These are phyloP conservation scores for Neoitamus cyanurus DNA, from an alignment of 2,888 invertebrate species.

Conservation along the genomic window DNA sequence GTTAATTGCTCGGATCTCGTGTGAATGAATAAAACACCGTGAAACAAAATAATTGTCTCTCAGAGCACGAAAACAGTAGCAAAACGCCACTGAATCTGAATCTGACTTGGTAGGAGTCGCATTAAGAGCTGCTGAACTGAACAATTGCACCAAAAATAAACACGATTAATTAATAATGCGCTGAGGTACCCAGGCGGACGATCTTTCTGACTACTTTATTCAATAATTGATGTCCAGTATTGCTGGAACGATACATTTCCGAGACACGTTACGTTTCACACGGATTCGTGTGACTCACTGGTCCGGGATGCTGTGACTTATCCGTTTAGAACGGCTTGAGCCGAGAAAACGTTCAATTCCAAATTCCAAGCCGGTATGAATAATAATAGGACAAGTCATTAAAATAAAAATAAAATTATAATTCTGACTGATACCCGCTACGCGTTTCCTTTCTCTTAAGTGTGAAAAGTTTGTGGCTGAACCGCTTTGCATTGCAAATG, in stretches of 20 bases:
- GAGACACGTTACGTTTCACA: conserved; percentile 12
- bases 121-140: not conserved
- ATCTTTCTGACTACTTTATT: not conserved
- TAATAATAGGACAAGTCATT: not conserved
- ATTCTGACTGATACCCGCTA: not conserved
- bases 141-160: not conserved
- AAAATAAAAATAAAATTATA: not conserved
- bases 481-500: conserved; percentile 7
- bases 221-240: conserved; percentile 10
- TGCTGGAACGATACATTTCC: not conserved
- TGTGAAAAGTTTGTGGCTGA: not conserved
- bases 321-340: not conserved
- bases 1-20: not conserved
- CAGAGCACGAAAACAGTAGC: not conserved
- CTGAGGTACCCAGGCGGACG: not conserved
- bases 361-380: not conserved
- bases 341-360: not conserved
- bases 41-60: conserved; percentile 5
- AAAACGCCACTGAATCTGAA: not conserved
- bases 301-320: not conserved
- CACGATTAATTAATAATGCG: not conserved
- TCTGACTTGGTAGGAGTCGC: not conserved
- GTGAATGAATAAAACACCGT: conserved; percentile 9
- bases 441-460: conserved; percentile 20
- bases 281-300: not conserved